A percentile compares a stretch with the other conserved stretches of the same genome.
Conservation (phyloP, 2,113 vertebrate genomes). For the Talpa occidentalis region DNA sequence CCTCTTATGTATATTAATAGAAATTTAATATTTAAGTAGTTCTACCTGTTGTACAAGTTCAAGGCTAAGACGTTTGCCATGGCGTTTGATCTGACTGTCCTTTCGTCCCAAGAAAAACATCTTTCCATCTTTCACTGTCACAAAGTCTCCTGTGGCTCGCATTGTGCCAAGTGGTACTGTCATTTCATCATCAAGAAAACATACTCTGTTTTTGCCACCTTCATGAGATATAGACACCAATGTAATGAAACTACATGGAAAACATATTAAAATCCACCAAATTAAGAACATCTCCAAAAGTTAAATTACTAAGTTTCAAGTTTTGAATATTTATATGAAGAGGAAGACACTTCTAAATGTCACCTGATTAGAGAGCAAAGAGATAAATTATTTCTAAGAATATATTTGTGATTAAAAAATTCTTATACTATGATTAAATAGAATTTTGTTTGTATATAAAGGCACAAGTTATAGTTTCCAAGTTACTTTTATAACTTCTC, state of each 20-base stretch:
- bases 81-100: slow-evolving; percentile 95
- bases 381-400: slow-evolving; percentile 53
- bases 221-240: slow-evolving; percentile 57
- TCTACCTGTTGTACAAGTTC: slow-evolving; percentile 92
- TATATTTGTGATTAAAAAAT: not conserved
- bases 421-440: slow-evolving; percentile 31
- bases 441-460: slow-evolving; percentile 44
- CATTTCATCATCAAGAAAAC: slow-evolving; percentile 92
- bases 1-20: not conserved
- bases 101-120: slow-evolving; percentile 93
- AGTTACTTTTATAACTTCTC: slow-evolving; percentile 15
- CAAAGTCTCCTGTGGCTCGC: slow-evolving; percentile 96
- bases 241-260: not conserved
- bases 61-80: slow-evolving; percentile 92
- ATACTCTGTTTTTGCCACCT: slow-evolving; percentile 94
- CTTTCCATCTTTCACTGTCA: slow-evolving; percentile 83
- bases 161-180: slow-evolving; percentile 88
- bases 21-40: not conserved
- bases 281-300: slow-evolving; percentile 7
- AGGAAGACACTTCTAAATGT: not conserved
- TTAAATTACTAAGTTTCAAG: not conserved
- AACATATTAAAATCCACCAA: slow-evolving; percentile 2
- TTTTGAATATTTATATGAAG: slow-evolving; percentile 25
- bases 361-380: not conserved
- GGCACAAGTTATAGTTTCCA: slow-evolving; percentile 3